Base-by-base conservation (phyloP, 2,113 vertebrate genomes). In the Nerophis ophidion region DNA sequence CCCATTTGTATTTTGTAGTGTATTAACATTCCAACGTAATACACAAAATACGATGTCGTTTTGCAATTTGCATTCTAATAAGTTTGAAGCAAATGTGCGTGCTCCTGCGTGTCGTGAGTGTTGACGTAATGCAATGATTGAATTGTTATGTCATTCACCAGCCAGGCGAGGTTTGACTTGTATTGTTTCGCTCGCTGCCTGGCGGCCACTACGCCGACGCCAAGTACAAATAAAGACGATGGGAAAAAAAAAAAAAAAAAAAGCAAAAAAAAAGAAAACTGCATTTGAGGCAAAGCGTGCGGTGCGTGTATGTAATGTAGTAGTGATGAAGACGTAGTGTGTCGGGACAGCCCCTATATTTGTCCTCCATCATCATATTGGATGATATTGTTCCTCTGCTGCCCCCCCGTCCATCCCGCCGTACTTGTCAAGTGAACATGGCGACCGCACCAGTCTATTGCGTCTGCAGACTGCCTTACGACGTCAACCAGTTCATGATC, bases 401-500 rank as follows among this genome's bases (percentile, higher is more conserved):
- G 87, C 80, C 81, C 81, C 81, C 79, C 87, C 81, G 80, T 84
- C 81, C 74, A 84, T 79, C 89, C 84, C 88, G 83, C 89, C 86
- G 91, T 88, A 90, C 90, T 90, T 89, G 88, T 90, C 90, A 89
- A 90, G 85, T 90, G 91, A 93, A 98, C 93, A 98, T 98, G 95
- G 95, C 95, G 95, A 94, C 95, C 89, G 94, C 92, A 93, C 93
- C 95, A 88, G 94, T 96, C 76, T 96, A 97, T 93, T 96, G 94
- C 92, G 91, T 96, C 91, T 97, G 95, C 92, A 93, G 94, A 91
- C 91, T 95, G 85, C 94, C 95, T 87, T 96, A 97, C 95, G 94
- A 97, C 92, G 94, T 96, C 88, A 95, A 91, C 90, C 93, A 95
- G 90, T 97, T 97, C 86, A 96, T 96, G 95, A 97, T 97, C 91